Conservation (phyloP, 1,140 invertebrate species). For the Drepana arcuata region DNA sequence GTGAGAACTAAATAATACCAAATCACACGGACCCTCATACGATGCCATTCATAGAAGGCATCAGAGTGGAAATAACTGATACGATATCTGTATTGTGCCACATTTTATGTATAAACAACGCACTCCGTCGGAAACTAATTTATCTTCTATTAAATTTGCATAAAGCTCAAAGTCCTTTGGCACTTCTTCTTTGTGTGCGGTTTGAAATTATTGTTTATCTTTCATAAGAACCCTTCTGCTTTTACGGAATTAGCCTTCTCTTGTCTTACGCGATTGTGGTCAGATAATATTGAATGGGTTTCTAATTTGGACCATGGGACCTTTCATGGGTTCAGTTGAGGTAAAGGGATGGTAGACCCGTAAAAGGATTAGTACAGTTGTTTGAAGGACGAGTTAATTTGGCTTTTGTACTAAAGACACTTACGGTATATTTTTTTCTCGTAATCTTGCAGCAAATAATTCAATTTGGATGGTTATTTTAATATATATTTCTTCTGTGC, state of each 20-base stretch:
- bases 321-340: no score
- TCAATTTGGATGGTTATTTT: no score
- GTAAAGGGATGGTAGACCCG: no score
- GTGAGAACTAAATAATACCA: slow-evolving; percentile 50
- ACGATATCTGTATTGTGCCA: slow-evolving; percentile 39
- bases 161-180: slow-evolving; percentile 15
- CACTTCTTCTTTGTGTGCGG: no score
- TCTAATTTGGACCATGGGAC: no score
- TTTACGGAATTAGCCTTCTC: slow-evolving; percentile 53
- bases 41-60: slow-evolving; percentile 47
- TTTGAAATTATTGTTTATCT: slow-evolving; percentile 28
- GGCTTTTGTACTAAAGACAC: no score
- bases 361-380: no score
- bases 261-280: slow-evolving; percentile 61
- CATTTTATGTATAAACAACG: slow-evolving; percentile 6
- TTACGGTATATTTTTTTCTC: no score
- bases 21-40: slow-evolving; percentile 33
- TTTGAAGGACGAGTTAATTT: no score
- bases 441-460: no score
- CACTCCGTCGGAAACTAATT: not conserved
- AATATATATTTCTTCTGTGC: no score
- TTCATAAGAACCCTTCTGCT: slow-evolving; percentile 52
- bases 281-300: slow-evolving; percentile 49
- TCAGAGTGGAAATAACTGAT: slow-evolving; percentile 62
- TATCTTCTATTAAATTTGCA: not conserved